Evolutionary conservation across 1,140 invertebrate genomes (phyloP).

Genomic region (Pseudomyrmex pallidus): DNA sequence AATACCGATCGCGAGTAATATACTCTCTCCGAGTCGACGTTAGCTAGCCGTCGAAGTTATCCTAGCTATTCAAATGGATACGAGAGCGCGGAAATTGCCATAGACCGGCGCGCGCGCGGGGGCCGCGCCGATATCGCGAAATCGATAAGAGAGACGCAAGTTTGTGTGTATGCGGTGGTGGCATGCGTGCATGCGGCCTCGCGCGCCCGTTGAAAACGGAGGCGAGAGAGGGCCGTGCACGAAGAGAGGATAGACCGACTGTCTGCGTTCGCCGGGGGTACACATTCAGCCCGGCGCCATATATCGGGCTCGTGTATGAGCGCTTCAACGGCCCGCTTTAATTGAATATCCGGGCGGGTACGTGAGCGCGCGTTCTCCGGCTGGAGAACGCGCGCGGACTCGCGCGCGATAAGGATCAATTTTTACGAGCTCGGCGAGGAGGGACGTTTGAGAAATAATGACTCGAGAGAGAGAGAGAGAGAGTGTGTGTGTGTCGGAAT

Average conservation of each 20-base stretch:
- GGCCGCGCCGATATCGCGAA: conserved; percentile 56
- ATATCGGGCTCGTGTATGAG: conserved; percentile 10
- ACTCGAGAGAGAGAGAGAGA: background rate
- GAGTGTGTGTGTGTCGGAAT: background rate
- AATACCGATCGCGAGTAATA: conserved; percentile 60
- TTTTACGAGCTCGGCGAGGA: conserved; percentile 49
- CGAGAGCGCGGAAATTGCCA: conserved; percentile 60
- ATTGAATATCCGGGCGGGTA: conserved; percentile 50
- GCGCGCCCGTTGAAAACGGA: background rate
- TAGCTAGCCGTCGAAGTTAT: conserved; percentile 61
- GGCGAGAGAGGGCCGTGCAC: background rate
- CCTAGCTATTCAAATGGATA: conserved; percentile 64
- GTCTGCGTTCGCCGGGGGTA: conserved; percentile 1
- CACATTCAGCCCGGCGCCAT: conserved; percentile 3
- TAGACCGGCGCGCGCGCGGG: conserved; percentile 25
- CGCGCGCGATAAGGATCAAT: conserved; percentile 49
- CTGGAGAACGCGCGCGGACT: background rate
- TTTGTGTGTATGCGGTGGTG: conserved; percentile 35
- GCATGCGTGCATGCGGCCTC: conserved; percentile 55
- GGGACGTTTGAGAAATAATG: conserved; percentile 42
- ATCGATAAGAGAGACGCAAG: conserved; percentile 62
- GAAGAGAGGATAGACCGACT: background rate
- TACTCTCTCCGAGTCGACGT: conserved; percentile 54
- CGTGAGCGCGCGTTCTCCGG: no score
- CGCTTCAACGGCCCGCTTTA: conserved; percentile 39